Conservation (phyloP, 1,140 invertebrate genomes). For the Scaptomyza montana region DNA sequence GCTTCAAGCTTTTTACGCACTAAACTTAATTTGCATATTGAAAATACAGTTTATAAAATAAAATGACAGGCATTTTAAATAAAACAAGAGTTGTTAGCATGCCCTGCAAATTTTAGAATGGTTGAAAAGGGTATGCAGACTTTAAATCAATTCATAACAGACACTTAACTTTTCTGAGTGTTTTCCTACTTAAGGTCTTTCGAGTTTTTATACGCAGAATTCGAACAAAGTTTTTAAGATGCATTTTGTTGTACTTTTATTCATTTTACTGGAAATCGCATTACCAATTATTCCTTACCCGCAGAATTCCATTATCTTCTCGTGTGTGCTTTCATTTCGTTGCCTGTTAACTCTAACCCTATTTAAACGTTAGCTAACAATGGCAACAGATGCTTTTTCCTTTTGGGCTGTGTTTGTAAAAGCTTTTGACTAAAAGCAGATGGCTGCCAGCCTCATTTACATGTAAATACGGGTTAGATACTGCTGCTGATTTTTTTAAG, state of each 20-base stretch:
- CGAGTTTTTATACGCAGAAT: too few relatives aligned
- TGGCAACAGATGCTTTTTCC: slow-evolving; percentile 25
- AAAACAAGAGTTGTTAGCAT: slow-evolving; percentile 39
- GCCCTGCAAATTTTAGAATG: not conserved
- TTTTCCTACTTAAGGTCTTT: too few relatives aligned
- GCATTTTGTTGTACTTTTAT: too few relatives aligned
- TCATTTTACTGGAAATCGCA: not conserved
- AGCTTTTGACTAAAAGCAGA: slow-evolving; percentile 30
- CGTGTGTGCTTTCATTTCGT: slow-evolving; percentile 30
- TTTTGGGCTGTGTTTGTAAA: slow-evolving; percentile 18
- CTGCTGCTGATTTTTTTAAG: not conserved
- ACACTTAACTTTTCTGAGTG: too few relatives aligned
- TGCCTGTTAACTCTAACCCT: slow-evolving; percentile 58
- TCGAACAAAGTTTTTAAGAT: too few relatives aligned
- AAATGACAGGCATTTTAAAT: slow-evolving; percentile 66
- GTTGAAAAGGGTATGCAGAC: not conserved
- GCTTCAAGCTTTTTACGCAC: slow-evolving; percentile 41
- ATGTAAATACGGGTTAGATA: slow-evolving; percentile 54
- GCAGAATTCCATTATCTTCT: not conserved
- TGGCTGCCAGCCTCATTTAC: slow-evolving; percentile 62
- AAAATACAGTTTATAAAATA: slow-evolving; percentile 39
- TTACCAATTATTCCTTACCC: not conserved
- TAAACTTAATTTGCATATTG: slow-evolving; percentile 17
- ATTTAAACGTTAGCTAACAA: slow-evolving; percentile 65
- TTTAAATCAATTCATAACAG: too few relatives aligned